Evolutionary conservation across 2,888 invertebrate genomes (phyloP), one percentile per base, ranked within the genome.

Genomic region (Cerastoderma edule): DNA sequence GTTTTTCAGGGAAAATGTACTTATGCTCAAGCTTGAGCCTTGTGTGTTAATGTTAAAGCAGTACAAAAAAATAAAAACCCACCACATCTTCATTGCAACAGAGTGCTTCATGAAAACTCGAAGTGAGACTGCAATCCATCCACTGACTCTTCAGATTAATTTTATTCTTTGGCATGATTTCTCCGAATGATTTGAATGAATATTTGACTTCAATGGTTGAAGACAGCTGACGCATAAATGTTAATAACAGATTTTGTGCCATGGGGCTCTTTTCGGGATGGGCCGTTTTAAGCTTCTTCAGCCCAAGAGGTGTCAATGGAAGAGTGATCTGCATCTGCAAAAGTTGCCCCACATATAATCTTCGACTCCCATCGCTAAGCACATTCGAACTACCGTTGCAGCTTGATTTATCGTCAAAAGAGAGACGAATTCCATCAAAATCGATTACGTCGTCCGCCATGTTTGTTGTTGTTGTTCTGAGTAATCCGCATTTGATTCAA

Each of bases 151-250:
- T 5, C 24, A 27, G n/a, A 39, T 33, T 5, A 4, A 27, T 32
- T 56, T 8, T 10, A 13, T 35, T 19, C 19, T 35, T 65, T 10
- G 19, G 0, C 19, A 27, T n/a, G 24, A 16, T n/a, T 22, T 60
- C 39, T 35, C 22, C 35, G 24, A 39, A 60, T 19, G 60, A 60
- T 46, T 39, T 60, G n/a, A 77, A 60, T 16, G 69, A 27, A 46
- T 69, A 70, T 24, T 69, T 72, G 8, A 77, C 67, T 2, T 73
- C 72, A 35, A 72, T 22, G 16, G 66, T 22, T 8, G 66, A 46
- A 5, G 72, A 57, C 6, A 77, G 28, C 10, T 77, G 72, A 19
- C 77, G 56, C 66, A 66, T 60, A n/a, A 77, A 50, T 16, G 53
- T 54, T 16, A 66, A 57, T 3, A 69, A 16, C 4, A 77, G 50